Conservation (phyloP, 2,797 vertebrate species). For the Melanotaenia maccullochi region DNA sequence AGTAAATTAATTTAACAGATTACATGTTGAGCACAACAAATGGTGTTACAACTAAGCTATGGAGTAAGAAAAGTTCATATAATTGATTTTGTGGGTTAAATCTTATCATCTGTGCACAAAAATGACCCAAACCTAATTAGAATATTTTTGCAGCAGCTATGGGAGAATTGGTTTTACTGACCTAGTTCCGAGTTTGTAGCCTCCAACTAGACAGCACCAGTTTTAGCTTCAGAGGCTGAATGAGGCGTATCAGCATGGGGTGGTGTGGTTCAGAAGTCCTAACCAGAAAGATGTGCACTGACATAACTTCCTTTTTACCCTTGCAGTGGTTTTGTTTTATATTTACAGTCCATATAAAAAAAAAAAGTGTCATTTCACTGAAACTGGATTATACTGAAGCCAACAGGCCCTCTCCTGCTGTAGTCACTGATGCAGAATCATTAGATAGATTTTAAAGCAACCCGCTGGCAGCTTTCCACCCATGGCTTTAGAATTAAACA, state of each 20-base stretch:
- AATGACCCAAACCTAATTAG: not conserved
- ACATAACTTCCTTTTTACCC: not conserved
- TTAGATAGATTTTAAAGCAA: conserved; percentile 75
- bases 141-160: not conserved
- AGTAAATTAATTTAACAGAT: not conserved
- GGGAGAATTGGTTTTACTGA: conserved; percentile 17
- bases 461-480: conserved; percentile 72
- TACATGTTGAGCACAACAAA: not conserved
- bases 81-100: not conserved
- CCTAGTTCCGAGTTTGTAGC: conserved; percentile 2
- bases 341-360: not conserved
- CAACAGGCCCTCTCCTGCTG: conserved; percentile 4
- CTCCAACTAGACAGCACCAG: not conserved
- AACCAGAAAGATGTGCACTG: not conserved
- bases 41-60: not conserved
- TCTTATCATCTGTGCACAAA: not conserved
- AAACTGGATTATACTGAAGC: not conserved
- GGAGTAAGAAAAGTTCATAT: not conserved
- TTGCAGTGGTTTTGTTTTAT: not conserved
- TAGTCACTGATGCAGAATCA: conserved; percentile 62
- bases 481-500: conserved; percentile 53
- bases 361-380: conserved; percentile 2
- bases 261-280: not conserved
- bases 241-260: not conserved
- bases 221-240: not conserved